phyloP scores from a whole-genome alignment of 2,797 vertebrate species.

The Gallinago nigripennis region DNA sequence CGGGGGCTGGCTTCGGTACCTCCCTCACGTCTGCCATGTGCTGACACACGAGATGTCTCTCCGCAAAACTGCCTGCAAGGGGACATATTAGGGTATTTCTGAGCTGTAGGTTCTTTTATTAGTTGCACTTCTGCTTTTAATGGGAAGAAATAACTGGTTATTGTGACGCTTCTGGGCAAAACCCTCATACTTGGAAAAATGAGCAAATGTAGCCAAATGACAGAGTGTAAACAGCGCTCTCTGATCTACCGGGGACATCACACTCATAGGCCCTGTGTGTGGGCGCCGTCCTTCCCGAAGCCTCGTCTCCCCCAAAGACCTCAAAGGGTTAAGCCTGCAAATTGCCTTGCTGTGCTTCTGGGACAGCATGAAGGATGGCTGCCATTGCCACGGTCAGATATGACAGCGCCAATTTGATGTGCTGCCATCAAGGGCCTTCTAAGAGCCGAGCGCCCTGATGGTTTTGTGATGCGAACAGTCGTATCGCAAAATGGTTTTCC shows the following conservation, averaged over 20 bases:
- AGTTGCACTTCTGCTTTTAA: background rate
- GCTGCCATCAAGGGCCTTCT: conserved; percentile 89
- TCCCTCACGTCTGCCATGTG: background rate
- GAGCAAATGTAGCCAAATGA: conserved; percentile 45
- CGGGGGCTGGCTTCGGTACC: fast-evolving
- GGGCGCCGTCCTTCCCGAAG: background rate
- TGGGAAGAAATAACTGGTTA: background rate
- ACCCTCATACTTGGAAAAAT: conserved; percentile 48
- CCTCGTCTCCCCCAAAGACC: conserved; percentile 41
- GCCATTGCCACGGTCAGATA: conserved; percentile 90
- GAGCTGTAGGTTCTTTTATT: background rate
- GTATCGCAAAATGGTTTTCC: conserved; percentile 94
- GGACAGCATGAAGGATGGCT: conserved; percentile 92
- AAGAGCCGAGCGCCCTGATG: conserved; percentile 92
- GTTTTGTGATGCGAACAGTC: conserved; percentile 98
- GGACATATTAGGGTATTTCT: background rate
- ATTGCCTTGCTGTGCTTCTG: conserved; percentile 79
- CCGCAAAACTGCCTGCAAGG: background rate
- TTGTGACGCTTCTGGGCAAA: conserved; percentile 22
- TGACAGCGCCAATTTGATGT: conserved; percentile 92
- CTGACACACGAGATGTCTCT: background rate
- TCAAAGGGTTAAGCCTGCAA: conserved; percentile 84
- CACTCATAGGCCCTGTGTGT: background rate
- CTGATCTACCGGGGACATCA: conserved; percentile 53
- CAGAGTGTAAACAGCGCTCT: conserved; percentile 58